Conservation (phyloP, 1,140 invertebrate genomes). For the Arion vulgaris region DNA sequence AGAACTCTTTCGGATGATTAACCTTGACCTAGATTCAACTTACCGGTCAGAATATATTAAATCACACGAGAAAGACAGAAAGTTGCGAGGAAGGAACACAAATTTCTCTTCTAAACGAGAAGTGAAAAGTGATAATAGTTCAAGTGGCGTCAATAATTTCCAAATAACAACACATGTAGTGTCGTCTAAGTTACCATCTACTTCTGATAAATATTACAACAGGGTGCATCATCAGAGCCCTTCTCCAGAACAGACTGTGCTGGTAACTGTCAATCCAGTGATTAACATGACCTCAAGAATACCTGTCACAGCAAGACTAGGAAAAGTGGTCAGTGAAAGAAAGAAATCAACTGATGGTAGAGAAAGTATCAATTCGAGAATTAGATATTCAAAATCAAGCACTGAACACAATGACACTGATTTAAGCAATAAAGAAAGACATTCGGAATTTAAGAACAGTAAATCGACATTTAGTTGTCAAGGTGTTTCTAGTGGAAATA, state of each 20-base stretch:
- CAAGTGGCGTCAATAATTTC: slow-evolving; percentile 10
- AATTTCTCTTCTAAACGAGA: background rate
- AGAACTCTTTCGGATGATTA: slow-evolving; percentile 42
- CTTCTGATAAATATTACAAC: too few relatives aligned
- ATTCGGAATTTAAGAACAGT: too few relatives aligned
- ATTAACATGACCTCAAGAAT: background rate
- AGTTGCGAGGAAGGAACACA: background rate
- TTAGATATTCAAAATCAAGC: too few relatives aligned
- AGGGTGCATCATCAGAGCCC: too few relatives aligned
- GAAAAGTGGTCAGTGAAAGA: background rate
- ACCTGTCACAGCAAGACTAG: background rate
- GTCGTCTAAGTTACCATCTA: too few relatives aligned
- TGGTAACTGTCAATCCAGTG: background rate
- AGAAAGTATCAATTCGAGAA: too few relatives aligned
- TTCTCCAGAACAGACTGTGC: background rate
- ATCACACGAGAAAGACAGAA: background rate
- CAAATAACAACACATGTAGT: slow-evolving; percentile 20
- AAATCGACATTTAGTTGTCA: too few relatives aligned
- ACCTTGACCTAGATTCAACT: background rate
- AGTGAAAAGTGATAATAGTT: slow-evolving; percentile 4
- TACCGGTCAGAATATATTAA: background rate
- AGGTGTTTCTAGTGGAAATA: too few relatives aligned
- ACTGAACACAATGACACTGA: too few relatives aligned
- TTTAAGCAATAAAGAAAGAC: too few relatives aligned
- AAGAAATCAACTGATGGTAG: background rate